These are phyloP conservation scores for Saimiri boliviensis DNA, from an alignment of 2,113 vertebrate genomes.

Conservation along the genomic window DNA sequence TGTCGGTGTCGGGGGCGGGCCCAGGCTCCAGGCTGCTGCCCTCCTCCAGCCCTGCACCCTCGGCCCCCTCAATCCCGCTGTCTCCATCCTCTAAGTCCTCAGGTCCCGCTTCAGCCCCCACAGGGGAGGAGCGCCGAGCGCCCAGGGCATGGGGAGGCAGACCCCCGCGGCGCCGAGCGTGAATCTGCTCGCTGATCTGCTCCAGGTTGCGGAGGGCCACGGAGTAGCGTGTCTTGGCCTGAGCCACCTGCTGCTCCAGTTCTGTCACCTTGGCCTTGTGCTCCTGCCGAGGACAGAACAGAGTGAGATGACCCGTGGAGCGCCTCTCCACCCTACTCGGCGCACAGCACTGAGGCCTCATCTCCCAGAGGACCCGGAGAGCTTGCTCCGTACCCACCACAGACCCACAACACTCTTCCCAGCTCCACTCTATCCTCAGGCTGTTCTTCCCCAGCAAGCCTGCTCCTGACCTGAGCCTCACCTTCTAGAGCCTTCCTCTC, in stretches of 20 bases:
- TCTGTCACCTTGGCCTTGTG: conserved; percentile 91
- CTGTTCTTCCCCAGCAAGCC: background rate
- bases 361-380: fast-evolving
- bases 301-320: fast-evolving
- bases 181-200: conserved; percentile 96
- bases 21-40: conserved; percentile 57
- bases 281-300: conserved; percentile 82
- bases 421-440: background rate
- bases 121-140: conserved; percentile 67
- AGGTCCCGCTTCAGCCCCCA: conserved; percentile 74
- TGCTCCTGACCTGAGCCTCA: background rate
- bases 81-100: conserved; percentile 57
- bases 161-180: conserved; percentile 82
- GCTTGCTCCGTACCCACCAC: background rate
- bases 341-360: background rate
- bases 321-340: too few species aligned
- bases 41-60: conserved; percentile 72
- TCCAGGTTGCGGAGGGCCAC: conserved; percentile 93
- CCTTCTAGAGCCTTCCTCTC: background rate
- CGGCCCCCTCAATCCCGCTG: conserved; percentile 80
- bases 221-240: conserved; percentile 92
- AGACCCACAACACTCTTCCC: background rate
- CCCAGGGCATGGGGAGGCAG: conserved; percentile 47
- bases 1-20: conserved; percentile 79
- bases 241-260: conserved; percentile 88